A percentile compares a stretch with the other conserved stretches of the same genome.
Evolutionary conservation across 2,888 invertebrate genomes (phyloP).

Genomic region (Azorinus chamasolen): DNA sequence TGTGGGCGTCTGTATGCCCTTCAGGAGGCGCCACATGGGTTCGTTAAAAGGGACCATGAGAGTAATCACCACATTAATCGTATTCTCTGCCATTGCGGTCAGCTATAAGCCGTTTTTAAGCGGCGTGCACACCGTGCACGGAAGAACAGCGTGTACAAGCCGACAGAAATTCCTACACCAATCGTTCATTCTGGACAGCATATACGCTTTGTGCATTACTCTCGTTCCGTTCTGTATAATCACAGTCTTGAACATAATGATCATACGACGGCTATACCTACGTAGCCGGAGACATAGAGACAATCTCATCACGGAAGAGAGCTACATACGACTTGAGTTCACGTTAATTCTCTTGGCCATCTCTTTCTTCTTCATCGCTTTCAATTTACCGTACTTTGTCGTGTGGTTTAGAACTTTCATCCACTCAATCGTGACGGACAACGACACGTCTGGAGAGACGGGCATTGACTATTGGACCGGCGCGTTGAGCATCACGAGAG

Average conservation of each 20-base stretch:
- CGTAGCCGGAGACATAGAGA: slow-evolving; percentile 63
- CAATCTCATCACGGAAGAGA: slow-evolving; percentile 74
- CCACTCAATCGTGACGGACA: slow-evolving; percentile 1
- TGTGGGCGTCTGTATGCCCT: slow-evolving; percentile 83
- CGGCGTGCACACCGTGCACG: slow-evolving; percentile 61
- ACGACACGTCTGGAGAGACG: slow-evolving; percentile 25
- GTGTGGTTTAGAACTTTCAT: slow-evolving; percentile 75
- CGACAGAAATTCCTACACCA: slow-evolving; percentile 58
- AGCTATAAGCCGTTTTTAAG: slow-evolving; percentile 82
- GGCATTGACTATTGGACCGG: slow-evolving; percentile 67
- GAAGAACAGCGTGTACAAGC: slow-evolving; percentile 64
- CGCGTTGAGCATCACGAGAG: slow-evolving; percentile 73
- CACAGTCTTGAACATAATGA: slow-evolving; percentile 75
- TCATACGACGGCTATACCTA: slow-evolving; percentile 69
- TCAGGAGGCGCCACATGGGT: slow-evolving; percentile 77
- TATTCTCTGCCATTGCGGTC: slow-evolving; percentile 68
- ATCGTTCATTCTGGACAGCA: slow-evolving; percentile 78
- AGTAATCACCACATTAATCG: slow-evolving; percentile 70
- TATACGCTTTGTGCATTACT: slow-evolving; percentile 76
- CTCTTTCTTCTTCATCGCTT: slow-evolving; percentile 81
- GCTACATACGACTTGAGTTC: slow-evolving; percentile 81
- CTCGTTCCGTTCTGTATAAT: slow-evolving; percentile 78
- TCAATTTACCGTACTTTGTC: slow-evolving; percentile 82
- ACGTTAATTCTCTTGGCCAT: slow-evolving; percentile 81
- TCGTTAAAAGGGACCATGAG: slow-evolving; percentile 68